These are phyloP conservation scores for Monopterus albus DNA, from an alignment of 2,113 vertebrate genomes.

Conservation along the genomic window DNA sequence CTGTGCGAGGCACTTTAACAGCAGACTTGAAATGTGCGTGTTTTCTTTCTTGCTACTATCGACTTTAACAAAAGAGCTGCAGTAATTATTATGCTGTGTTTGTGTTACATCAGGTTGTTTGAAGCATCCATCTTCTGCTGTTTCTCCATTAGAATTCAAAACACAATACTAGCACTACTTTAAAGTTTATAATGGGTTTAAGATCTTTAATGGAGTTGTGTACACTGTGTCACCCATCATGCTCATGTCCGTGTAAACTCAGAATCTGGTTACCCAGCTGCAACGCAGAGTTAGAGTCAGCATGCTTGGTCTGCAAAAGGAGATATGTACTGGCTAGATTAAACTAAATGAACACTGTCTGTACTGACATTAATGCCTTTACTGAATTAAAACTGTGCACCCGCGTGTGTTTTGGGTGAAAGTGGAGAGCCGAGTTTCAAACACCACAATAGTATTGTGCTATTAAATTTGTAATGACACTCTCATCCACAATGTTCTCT, in stretches of 20 bases:
- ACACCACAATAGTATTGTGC: too few species aligned
- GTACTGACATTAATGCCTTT: not conserved
- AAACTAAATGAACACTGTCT: conserved; percentile 1
- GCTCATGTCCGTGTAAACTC: conserved; percentile 1
- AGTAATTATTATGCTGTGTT: not conserved
- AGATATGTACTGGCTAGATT: not conserved
- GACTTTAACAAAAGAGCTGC: conserved; percentile 12
- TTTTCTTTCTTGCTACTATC: not conserved
- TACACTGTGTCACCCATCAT: not conserved
- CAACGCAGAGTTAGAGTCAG: not conserved
- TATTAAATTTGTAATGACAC: too few species aligned
- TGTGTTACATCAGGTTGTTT: conserved; percentile 17
- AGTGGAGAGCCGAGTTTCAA: too few species aligned
- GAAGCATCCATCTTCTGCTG: not conserved
- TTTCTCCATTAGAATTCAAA: conserved; percentile 17
- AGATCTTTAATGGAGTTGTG: conserved; percentile 4
- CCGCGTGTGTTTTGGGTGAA: not conserved
- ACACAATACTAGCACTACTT: conserved; percentile 2
- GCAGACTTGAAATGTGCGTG: not conserved
- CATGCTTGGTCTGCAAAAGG: not conserved
- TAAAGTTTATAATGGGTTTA: conserved; percentile 18
- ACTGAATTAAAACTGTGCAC: conserved; percentile 5
- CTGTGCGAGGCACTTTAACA: not conserved
- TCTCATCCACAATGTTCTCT: too few species aligned
- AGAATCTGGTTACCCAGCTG: not conserved